phyloP scores from a whole-genome alignment of 2,888 invertebrate genomes.

The Sepiola atlantica region DNA sequence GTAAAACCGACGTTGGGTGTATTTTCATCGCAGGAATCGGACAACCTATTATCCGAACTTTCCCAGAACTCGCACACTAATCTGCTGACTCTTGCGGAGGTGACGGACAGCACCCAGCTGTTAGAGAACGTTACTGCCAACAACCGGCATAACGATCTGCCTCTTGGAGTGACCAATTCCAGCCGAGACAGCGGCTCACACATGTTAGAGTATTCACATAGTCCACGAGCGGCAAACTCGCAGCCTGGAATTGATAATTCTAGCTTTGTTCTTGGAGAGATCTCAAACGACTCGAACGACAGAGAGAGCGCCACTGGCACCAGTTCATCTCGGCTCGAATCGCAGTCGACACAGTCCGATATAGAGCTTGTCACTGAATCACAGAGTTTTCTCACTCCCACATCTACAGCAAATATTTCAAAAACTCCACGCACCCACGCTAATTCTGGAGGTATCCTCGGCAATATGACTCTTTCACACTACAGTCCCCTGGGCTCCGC shows the following conservation, averaged over 20 bases:
- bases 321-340: slow-evolving; percentile 44
- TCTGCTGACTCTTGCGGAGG: slow-evolving; percentile 49
- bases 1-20: slow-evolving; percentile 53
- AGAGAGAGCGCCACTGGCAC: slow-evolving; percentile 36
- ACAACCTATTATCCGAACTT: slow-evolving; percentile 52
- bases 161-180: slow-evolving; percentile 47
- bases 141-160: slow-evolving; percentile 48
- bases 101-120: slow-evolving; percentile 47
- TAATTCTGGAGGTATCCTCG: background rate
- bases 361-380: slow-evolving; percentile 45
- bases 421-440: slow-evolving; percentile 22
- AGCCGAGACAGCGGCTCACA: slow-evolving; percentile 43
- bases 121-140: slow-evolving; percentile 50
- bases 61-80: slow-evolving; percentile 50
- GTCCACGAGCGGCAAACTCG: slow-evolving; percentile 32
- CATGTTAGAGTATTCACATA: slow-evolving; percentile 43
- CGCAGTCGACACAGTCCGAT: slow-evolving; percentile 46
- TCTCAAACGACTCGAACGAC: slow-evolving; percentile 45
- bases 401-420: slow-evolving; percentile 23
- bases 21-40: slow-evolving; percentile 55
- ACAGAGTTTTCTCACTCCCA: slow-evolving; percentile 37
- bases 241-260: slow-evolving; percentile 58
- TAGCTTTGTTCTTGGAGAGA: slow-evolving; percentile 58
- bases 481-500: background rate
- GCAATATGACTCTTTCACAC: background rate